Percentiles rank a stretch among this genome's conserved stretches.
Conservation (phyloP, 2,113 vertebrate species). For the Cathartes aura region DNA sequence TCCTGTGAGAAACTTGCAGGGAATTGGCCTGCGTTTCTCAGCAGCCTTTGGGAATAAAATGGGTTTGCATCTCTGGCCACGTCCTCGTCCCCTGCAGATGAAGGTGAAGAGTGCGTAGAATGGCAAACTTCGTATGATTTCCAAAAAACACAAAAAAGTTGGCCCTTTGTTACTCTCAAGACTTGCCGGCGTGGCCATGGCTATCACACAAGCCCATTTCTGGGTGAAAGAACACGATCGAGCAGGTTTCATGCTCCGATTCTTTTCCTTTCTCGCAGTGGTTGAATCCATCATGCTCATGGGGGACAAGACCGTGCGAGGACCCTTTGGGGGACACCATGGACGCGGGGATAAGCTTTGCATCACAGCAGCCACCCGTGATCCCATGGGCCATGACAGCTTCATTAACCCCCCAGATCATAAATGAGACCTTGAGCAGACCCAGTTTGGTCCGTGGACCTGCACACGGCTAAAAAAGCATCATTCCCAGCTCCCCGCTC, state of each 20-base stretch:
- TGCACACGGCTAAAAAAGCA: fast-evolving
- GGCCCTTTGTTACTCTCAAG: fast-evolving
- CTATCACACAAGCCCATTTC: not conserved
- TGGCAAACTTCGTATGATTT: fast-evolving
- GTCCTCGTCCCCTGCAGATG: not conserved
- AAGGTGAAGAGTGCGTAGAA: not conserved
- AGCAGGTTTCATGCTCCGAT: not conserved
- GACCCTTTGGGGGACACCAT: not conserved
- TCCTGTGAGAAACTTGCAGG: not conserved
- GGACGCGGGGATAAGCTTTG: fast-evolving
- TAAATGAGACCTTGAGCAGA: not conserved
- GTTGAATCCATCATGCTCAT: fast-evolving
- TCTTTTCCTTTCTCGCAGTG: not conserved
- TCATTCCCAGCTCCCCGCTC: not conserved
- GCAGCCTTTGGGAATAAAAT: not conserved
- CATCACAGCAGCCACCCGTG: fast-evolving
- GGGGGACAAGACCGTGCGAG: fast-evolving
- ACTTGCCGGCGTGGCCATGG: fast-evolving
- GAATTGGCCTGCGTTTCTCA: not conserved
- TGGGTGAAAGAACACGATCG: fast-evolving
- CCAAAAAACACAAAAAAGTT: too few species aligned
- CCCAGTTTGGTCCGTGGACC: too few species aligned
- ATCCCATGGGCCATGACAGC: fast-evolving
- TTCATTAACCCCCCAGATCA: not conserved
- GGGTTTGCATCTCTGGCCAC: not conserved